Base-by-base conservation (phyloP, 2,113 vertebrate species). In the Acanthochromis polyacanthus region DNA sequence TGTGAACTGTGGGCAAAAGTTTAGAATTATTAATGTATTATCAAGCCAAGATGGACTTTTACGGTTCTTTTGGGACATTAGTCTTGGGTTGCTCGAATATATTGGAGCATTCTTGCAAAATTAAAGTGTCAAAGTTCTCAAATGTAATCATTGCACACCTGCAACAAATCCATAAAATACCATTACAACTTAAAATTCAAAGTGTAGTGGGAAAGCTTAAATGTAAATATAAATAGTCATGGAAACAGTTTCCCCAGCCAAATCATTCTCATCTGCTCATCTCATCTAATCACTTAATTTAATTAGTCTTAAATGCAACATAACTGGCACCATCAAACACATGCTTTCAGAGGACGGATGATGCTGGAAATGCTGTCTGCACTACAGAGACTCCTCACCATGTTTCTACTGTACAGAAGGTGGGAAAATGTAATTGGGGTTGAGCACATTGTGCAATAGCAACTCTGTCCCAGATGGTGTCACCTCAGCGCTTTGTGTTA, bases 381-480 rank as follows among this genome's bases (percentile, higher is more conserved):
- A 14, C 30, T 1, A 2, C 16, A 45, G 30, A 71, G 71, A 59
- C 12, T 14, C 22, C 28, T 28, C 22, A 30, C 65, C 40, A 25
- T 53, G 8, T 55, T 71, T 30, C 61, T 30, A 59, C 53, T 71
- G 56, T 15, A 43, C 59, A 57, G 56, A 23, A 58, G 63, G 65
- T 71, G 75, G 60, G 17, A 57, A 28, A 23, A 70, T 45, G 36
- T 5, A 36, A 53, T 53, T 66, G 43, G 59, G 45, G 3, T 43
- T 28, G 12, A 75, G 59, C 32, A 48, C 57, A 28, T 51, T 0
- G 3, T 88, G 90, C 55, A 88, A 36, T 89, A 68, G 65, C 88
- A 82, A 4, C 68, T 7, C 6, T 1, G 43, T 56, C 40, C 87
- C 90, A 80, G 81, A 80, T 38, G 87, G 85, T 80, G 90, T 92